phyloP scores from a whole-genome alignment of 2,797 vertebrate genomes.

The Pseudocheirus occidentalis region DNA sequence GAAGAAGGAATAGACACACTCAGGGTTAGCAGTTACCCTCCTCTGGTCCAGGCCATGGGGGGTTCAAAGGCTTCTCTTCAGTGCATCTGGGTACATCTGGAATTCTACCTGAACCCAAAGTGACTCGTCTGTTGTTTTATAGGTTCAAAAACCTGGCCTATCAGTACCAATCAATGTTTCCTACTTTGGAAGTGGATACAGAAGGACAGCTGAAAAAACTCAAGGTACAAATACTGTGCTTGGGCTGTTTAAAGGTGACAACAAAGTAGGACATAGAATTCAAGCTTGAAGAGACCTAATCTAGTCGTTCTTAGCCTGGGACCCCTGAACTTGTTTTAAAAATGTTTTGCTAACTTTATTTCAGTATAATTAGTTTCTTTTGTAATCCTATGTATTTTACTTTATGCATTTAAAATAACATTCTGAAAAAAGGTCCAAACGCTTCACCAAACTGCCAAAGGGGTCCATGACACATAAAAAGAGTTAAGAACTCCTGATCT shows the following conservation, averaged over 20 bases:
- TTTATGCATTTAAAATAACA: background rate
- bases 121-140: constrained; percentile 45
- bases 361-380: background rate
- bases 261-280: background rate
- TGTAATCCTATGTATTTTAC: background rate
- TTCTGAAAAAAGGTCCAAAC: background rate
- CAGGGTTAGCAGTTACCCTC: background rate
- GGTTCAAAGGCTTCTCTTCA: background rate
- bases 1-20: too few relatives aligned
- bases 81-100: background rate
- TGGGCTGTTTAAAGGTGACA: fast-evolving
- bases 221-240: constrained; percentile 86
- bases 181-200: constrained; percentile 90
- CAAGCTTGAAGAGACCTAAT: background rate
- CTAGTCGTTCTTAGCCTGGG: background rate
- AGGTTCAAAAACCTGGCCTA: constrained; percentile 96
- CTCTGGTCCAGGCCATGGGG: background rate
- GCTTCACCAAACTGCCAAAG: background rate
- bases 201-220: constrained; percentile 95
- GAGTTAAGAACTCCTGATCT: background rate
- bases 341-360: background rate
- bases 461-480: background rate
- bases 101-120: background rate
- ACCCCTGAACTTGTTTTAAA: background rate
- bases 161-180: constrained; percentile 97